Evolutionary conservation across 2,797 vertebrate genomes (phyloP).

Genomic region (Lates japonicus): DNA sequence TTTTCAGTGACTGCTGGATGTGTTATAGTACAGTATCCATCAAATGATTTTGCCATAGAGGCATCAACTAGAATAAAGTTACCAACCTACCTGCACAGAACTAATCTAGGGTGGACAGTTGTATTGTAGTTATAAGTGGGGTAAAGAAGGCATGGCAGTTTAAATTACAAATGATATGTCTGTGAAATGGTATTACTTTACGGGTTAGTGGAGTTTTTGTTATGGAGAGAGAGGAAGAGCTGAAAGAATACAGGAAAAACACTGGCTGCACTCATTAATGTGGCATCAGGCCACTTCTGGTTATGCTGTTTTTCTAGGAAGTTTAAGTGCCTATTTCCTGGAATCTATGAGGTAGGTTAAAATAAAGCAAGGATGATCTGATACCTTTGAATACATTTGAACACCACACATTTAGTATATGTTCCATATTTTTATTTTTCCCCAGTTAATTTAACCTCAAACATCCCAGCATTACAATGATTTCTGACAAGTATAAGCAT

Average conservation of each 20-base stretch:
- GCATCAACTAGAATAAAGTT: neutral
- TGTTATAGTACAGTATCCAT: neutral
- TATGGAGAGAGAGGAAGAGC: neutral
- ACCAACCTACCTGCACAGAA: neutral
- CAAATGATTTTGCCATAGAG: neutral
- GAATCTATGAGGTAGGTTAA: neutral
- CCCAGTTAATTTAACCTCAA: too few species aligned
- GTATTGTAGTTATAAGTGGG: too few species aligned
- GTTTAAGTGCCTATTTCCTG: neutral
- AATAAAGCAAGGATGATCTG: too few species aligned
- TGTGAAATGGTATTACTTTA: neutral
- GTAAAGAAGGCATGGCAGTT: too few species aligned
- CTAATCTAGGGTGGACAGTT: too few species aligned
- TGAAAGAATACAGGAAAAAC: neutral
- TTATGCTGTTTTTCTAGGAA: neutral
- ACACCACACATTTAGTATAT: too few species aligned
- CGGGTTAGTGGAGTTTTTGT: neutral
- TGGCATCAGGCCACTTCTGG: neutral
- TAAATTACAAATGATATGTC: neutral
- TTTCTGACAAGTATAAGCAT: too few species aligned
- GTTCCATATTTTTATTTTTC: too few species aligned
- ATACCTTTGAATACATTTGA: too few species aligned
- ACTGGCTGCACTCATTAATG: neutral
- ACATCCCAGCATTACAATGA: too few species aligned
- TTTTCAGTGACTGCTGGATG: conserved; percentile 15